Percentiles rank a stretch among this genome's conserved stretches.
Conservation (phyloP, 1,140 invertebrate species). For the Protaetia brevitarsis region DNA sequence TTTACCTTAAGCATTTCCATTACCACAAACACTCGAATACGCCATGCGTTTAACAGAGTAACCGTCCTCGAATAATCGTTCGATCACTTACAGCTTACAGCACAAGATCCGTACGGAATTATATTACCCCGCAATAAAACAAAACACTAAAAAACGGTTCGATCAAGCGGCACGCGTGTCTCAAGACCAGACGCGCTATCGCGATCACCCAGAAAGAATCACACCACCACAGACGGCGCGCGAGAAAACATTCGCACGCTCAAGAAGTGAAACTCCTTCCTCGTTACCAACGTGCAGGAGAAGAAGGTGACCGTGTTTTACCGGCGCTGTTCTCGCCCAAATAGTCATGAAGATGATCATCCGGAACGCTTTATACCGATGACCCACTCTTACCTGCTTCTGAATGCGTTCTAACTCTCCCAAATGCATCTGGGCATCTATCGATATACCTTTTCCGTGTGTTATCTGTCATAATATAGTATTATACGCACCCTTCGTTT, state of each 20-base stretch:
- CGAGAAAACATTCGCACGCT: conserved; percentile 25
- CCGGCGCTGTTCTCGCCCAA: conserved; percentile 22
- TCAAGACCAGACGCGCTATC: neutral
- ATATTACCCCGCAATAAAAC: neutral
- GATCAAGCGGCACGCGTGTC: neutral
- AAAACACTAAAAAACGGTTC: neutral
- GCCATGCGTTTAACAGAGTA: too few relatives aligned
- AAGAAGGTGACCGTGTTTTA: conserved; percentile 28
- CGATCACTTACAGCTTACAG: neutral
- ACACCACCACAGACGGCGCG: too few relatives aligned
- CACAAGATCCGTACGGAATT: neutral
- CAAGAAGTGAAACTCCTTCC: conserved; percentile 25
- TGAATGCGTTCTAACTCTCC: conserved; percentile 10
- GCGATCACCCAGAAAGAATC: neutral
- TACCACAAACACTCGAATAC: too few relatives aligned
- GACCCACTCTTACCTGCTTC: conserved; percentile 23
- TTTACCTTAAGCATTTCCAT: too few relatives aligned
- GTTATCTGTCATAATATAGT: too few relatives aligned
- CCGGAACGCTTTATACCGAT: conserved; percentile 25
- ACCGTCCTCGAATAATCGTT: neutral
- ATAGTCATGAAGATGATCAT: conserved; percentile 23
- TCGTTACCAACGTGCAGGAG: neutral
- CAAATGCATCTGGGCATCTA: too few relatives aligned
- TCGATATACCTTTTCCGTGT: too few relatives aligned
- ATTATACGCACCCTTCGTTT: too few relatives aligned